A percentile compares a stretch with the other conserved stretches of the same genome.
phyloP scores from a whole-genome alignment of 2,113 vertebrate species.

The Erythrocercus mccallii region DNA sequence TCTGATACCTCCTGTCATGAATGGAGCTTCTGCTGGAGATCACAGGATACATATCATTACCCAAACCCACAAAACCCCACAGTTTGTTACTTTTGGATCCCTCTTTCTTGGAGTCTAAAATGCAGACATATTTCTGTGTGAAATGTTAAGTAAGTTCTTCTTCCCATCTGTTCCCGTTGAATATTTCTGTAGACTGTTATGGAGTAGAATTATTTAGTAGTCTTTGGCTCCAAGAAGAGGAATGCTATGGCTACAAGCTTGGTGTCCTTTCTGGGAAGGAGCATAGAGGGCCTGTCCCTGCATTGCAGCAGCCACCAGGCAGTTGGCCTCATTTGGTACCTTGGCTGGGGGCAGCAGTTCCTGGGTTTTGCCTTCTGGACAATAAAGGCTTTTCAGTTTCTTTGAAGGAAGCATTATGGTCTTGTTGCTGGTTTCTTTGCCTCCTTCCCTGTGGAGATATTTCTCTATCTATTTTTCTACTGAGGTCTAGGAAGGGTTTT shows the following conservation, averaged over 20 bases:
- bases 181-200: neutral
- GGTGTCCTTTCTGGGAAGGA: neutral
- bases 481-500: neutral
- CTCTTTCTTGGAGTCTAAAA: neutral
- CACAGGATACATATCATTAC: neutral
- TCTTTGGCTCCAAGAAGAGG: neutral
- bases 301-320: neutral
- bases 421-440: neutral
- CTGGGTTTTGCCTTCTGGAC: neutral
- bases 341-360: neutral
- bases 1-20: neutral
- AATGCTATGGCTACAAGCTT: neutral
- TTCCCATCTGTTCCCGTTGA: neutral
- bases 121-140: neutral
- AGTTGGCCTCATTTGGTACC: fast-evolving
- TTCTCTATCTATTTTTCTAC: neutral
- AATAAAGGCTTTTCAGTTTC: neutral
- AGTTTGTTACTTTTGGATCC: neutral
- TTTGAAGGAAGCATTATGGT: neutral
- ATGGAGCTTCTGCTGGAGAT: neutral
- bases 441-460: neutral
- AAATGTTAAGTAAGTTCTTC: neutral
- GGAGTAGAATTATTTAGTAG: neutral
- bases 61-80: neutral
- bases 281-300: fast-evolving